Evolutionary conservation across 2,797 vertebrate species (phyloP).

Genomic region (Euphonia xanthogaster): DNA sequence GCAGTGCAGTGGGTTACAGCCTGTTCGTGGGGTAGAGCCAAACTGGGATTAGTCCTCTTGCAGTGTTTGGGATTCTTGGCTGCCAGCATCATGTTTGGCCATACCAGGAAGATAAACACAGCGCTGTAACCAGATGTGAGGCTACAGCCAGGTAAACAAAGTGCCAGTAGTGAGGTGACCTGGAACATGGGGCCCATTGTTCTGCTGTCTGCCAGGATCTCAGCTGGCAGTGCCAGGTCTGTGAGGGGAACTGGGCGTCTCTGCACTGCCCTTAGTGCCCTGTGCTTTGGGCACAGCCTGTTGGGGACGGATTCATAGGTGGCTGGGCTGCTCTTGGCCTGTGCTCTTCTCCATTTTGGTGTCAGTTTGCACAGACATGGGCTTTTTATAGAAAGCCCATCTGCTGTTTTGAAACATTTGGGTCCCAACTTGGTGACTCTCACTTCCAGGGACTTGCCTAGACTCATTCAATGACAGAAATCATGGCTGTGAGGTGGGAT

Average conservation of each 20-base stretch:
- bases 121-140: fast-evolving
- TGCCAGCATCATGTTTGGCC: not conserved
- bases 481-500: not conserved
- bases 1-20: not conserved
- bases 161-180: not conserved
- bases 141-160: not conserved
- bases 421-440: not conserved
- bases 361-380: not conserved
- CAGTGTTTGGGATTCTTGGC: not conserved
- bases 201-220: not conserved
- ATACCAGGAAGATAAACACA: not conserved
- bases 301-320: fast-evolving
- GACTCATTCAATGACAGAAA: not conserved
- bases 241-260: not conserved
- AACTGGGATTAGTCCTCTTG: not conserved
- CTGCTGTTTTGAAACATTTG: not conserved
- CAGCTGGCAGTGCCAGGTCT: not conserved
- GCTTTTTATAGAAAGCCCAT: slow-evolving; percentile 9
- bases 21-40: not conserved
- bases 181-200: not conserved
- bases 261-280: not conserved
- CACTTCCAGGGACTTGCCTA: fast-evolving
- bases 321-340: not conserved
- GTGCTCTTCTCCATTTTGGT: not conserved
- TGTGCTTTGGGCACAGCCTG: not conserved